Base-by-base conservation (phyloP, 2,888 invertebrate genomes). In the Drosophila limbata region DNA sequence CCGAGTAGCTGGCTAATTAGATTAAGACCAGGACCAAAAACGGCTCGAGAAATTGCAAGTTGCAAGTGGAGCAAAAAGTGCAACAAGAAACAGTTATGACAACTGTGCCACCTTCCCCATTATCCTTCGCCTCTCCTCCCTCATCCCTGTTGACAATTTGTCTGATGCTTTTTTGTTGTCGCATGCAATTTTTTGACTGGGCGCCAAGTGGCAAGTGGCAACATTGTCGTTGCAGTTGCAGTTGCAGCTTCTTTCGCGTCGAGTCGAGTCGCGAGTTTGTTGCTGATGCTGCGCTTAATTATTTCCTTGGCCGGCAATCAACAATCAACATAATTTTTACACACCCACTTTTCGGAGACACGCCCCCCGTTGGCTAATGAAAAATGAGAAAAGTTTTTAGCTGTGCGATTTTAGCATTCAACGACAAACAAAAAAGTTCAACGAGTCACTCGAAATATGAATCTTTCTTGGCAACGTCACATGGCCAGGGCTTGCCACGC, bases 321-420 rank as follows among this genome's bases (percentile, higher is more conserved):
- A 80, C 82, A 84, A 85, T 84, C 82, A 82, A 73, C 83, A 85
- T 85, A 85, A 85, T 85, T 83, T 68, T 72, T 82, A 81, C 82
- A 84, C 79, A 79, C 84, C 80, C 51, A 61, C 65, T 61, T 48
- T 21, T n/a, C 44, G 4, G 33, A n/a, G 25, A 25, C 25, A n/a
- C 68, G 64, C 47, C 28, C 8, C 28, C 28, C 8, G 28, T 8
- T 48, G 61, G 47, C 10, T 44, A 50, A 80, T 82, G 83, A 82
- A 82, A 82, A 82, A 82, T 80, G 82, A 55, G 66, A 37, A 70
- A 82, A 79, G 79, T 81, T 81, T 65, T 61, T 55, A 44, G 37
- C 35, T 63, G 65, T 28, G 57, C 42, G 33, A 21, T 25, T 57
- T 59, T 15, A 21, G 51, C 56, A 50, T 45, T 25, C 15, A 28